Base-by-base conservation (phyloP, 2,888 invertebrate genomes). In the Plebejus anna region DNA sequence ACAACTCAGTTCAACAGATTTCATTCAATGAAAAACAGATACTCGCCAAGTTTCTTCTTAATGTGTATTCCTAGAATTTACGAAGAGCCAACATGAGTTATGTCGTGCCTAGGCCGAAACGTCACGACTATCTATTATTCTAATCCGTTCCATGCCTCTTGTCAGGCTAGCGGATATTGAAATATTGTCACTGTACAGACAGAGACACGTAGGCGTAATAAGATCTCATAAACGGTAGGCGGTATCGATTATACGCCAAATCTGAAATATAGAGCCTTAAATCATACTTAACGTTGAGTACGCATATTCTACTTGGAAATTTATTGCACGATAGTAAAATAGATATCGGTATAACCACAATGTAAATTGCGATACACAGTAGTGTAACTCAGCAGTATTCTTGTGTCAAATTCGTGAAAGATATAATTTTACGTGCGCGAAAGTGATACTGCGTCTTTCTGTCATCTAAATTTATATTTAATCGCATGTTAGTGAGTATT, bases 241-340 rank as follows among this genome's bases (percentile, higher is more conserved):
- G 81, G 82, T 84, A 89, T 89, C 87, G 88, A 90, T 89, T 89
- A 86, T 83, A 81, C 82, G 88, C 87, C 89, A 82, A 84, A 82
- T 82, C 85, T 89, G 89, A 90, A 86, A 87, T 87, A 90, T 84
- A 87, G 82, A 81, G 86, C 75, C 59, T 75, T 76, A 76, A 76
- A 78, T 76, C 75, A 73, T 76, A 76, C 71, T 76, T 78, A 75
- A 61, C 55, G 73, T 55, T 77, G 72, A 75, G 66, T 75, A 75
- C 77, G 75, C 72, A 76, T 72, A 75, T 75, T 76, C 75, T 78
- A 71, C 70, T 76, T 75, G 55, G 70, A 75, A 76, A 77, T 77
- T 80, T 78, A 79, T 70, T 77, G 77, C 70, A 66, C 66, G 66
- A 77, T 75, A 75, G 75, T 75, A 32, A 66, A 75, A 73, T 76